Base-by-base conservation (phyloP, 2,888 invertebrate species). In the Apamea anceps region DNA sequence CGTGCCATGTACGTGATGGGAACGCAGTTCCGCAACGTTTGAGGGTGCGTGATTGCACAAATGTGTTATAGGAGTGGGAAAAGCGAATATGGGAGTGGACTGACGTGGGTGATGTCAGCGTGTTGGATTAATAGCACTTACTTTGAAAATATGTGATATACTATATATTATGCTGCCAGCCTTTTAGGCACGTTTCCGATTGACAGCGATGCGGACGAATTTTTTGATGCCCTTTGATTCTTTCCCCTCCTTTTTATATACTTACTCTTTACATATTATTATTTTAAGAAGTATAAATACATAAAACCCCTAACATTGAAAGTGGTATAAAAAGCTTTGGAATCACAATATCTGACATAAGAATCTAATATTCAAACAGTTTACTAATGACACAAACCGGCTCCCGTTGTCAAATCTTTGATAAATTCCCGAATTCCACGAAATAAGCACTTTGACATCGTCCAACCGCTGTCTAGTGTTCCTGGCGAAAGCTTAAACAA, bases 1-100 rank as follows among this genome's bases (percentile, higher is more conserved):
- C 15, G 12, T 25, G 37, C 45, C 42, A 62, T 13, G 72, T 21
- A 85, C 86, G 88, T 85, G 88, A 67, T 77, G 75, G 72, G 51
- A 70, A 12, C 63, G 66, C 54, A 48, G 63, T 71, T 60, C 65
- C 2, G 54, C 32, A 28, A 71, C 66, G 70, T 60, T 81, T 67
- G 57, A 67, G 66, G 63, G 67, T 63, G 72, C 66, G 21, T 75
- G 32, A 32, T 70, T 80, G 68, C 74, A 75, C 60, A 25, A 25
- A 62, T 54, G 45, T 75, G 54, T 63, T 51, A 25, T 28, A 45
- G 25, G 5, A 70, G 32, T 15, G 15, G 28, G 4, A 48, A 12
- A 21, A 21, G 15, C 18, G 2, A 51, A 81, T 62, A 28, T 73
- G 15, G 51, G 4, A 51, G 48, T 32, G 57, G 48, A 5, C 7